phyloP scores from a whole-genome alignment of 1,140 invertebrate species.

The Nebria ingens region DNA sequence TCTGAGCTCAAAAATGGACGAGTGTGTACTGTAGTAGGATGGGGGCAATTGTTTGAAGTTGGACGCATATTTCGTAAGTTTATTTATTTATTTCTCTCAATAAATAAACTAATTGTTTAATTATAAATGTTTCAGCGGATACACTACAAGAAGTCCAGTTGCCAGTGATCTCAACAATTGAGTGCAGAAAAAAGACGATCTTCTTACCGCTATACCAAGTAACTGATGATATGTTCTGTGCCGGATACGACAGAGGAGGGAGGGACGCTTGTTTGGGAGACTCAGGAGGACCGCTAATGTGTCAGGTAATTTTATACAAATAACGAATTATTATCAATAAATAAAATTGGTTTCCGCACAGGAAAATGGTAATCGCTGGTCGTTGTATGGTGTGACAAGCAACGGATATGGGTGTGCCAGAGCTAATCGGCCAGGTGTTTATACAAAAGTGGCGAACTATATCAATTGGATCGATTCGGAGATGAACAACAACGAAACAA shows the following conservation, averaged over 20 bases:
- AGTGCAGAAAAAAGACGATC: conserved; percentile 67
- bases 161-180: conserved; percentile 68
- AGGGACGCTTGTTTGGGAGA: conserved; percentile 54
- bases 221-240: conserved; percentile 34
- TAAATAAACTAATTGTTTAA: too few relatives aligned
- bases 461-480: conserved; percentile 57
- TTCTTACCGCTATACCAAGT: conserved; percentile 51
- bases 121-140: too few relatives aligned
- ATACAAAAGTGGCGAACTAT: conserved; percentile 75
- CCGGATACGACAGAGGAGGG: conserved; percentile 31
- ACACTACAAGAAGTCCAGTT: conserved; percentile 78
- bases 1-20: conserved; percentile 46
- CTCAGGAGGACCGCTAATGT: conserved; percentile 52
- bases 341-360: conserved; percentile 19
- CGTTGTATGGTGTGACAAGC: conserved; percentile 63
- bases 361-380: conserved; percentile 47
- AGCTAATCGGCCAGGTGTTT: conserved; percentile 74
- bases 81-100: conserved; percentile 6
- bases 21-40: conserved; percentile 68
- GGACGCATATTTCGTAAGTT: conserved; percentile 71
- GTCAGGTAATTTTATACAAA: conserved; percentile 17
- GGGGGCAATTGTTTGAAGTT: conserved; percentile 73
- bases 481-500: conserved; percentile 19
- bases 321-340: not conserved
- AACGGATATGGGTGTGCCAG: conserved; percentile 82